Conservation (phyloP, 2,113 vertebrate species). For the Misgurnus mizolepis region DNA sequence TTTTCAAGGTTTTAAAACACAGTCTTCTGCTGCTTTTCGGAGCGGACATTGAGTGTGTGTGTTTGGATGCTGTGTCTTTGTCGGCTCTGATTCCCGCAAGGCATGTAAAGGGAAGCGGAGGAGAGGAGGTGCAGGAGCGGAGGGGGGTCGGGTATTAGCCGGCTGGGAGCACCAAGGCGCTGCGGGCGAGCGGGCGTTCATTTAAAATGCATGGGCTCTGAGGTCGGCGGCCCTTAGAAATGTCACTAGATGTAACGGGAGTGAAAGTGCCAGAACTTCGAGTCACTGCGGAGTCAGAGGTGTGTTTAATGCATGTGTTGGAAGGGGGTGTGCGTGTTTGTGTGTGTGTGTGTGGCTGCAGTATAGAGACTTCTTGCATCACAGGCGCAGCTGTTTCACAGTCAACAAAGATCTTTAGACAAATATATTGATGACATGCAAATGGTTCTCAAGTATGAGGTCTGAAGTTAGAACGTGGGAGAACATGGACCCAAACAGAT, state of each 20-base stretch:
- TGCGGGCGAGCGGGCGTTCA: constrained; percentile 29
- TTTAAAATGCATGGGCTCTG: constrained; percentile 50
- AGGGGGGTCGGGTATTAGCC: constrained; percentile 32
- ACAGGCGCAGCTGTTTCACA: constrained; percentile 19
- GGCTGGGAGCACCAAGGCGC: not conserved
- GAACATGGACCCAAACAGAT: not conserved
- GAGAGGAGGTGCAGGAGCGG: constrained; percentile 15
- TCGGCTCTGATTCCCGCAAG: constrained; percentile 17
- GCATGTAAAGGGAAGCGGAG: constrained; percentile 11
- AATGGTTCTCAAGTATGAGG: not conserved
- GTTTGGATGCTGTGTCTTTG: constrained; percentile 32
- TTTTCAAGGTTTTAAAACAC: not conserved
- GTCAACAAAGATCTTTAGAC: constrained; percentile 15
- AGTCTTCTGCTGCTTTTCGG: not conserved
- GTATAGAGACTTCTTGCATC: not conserved
- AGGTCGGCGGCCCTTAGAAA: constrained; percentile 37
- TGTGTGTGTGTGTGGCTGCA: not conserved
- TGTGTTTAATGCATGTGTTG: constrained; percentile 24
- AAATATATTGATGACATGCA: constrained; percentile 11
- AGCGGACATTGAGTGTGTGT: constrained; percentile 14
- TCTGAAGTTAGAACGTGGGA: not conserved
- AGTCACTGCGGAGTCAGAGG: constrained; percentile 18
- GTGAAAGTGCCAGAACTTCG: constrained; percentile 34
- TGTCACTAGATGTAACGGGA: constrained; percentile 44
- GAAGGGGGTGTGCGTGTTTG: not conserved